phyloP scores from a whole-genome alignment of 2,888 invertebrate species.

The Sinopyrophorus schimmeli region DNA sequence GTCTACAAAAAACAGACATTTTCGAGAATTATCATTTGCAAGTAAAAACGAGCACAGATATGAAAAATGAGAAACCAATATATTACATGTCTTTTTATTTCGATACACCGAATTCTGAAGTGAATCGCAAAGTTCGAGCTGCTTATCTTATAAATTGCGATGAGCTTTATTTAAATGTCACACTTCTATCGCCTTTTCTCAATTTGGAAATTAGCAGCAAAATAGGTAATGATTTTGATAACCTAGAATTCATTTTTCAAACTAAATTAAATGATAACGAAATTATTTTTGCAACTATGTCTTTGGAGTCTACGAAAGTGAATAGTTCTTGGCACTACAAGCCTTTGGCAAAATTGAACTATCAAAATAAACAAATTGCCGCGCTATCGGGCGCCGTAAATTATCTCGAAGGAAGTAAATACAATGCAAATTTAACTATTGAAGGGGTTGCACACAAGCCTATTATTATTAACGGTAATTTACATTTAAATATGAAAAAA shows the following conservation, averaged over 20 bases:
- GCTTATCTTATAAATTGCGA: conserved; percentile 32
- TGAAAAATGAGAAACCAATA: conserved; percentile 21
- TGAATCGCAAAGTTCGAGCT: conserved; percentile 34
- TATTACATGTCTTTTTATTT: conserved; percentile 32
- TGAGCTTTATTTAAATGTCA: conserved; percentile 27
- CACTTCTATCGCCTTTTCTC: conserved; percentile 33
- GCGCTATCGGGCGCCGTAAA: conserved; percentile 32
- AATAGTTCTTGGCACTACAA: conserved; percentile 27
- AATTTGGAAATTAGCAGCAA: conserved; percentile 32
- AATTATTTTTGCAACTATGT: conserved; percentile 18
- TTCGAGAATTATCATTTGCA: conserved; percentile 36
- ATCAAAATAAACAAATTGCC: conserved; percentile 30
- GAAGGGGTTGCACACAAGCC: conserved; percentile 29
- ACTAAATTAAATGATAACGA: conserved; percentile 34
- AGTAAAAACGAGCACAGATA: conserved; percentile 25
- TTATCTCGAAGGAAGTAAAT: conserved; percentile 26
- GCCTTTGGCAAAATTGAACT: conserved; percentile 32
- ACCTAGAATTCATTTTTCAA: conserved; percentile 33
- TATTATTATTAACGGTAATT: conserved; percentile 26
- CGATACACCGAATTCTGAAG: conserved; percentile 36
- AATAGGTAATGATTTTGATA: conserved; percentile 29
- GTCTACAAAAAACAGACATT: conserved; percentile 34
- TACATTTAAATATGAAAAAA: conserved; percentile 18
- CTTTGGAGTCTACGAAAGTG: conserved; percentile 15
- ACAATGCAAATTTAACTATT: conserved; percentile 31